Percentiles rank a stretch among this genome's conserved stretches.
Conservation (phyloP, 1,140 invertebrate genomes). For the Brachionus manjavacas region DNA sequence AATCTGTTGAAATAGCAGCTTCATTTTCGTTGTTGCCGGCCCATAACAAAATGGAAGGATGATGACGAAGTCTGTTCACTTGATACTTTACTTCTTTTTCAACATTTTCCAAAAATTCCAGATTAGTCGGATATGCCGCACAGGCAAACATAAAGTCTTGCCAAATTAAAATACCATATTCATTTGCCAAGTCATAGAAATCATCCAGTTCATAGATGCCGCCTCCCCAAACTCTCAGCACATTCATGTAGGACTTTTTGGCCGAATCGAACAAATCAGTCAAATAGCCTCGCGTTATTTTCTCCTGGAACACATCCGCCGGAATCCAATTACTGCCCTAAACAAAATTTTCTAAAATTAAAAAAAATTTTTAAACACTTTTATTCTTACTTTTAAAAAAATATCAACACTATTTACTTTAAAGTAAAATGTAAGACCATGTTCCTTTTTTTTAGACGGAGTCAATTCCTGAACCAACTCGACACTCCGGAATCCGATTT, state of each 20-base stretch:
- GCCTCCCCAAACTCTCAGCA: conserved; percentile 93
- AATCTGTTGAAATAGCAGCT: conserved; percentile 74
- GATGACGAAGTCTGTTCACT: conserved; percentile 74
- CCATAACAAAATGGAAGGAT: conserved; percentile 79
- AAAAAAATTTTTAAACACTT: not conserved
- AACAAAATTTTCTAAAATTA: not conserved
- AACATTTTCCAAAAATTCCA: conserved; percentile 70
- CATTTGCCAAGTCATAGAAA: conserved; percentile 73
- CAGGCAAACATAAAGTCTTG: conserved; percentile 92
- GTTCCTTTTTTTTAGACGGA: not conserved
- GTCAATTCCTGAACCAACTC: conserved; percentile 61
- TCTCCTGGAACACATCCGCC: conserved; percentile 76
- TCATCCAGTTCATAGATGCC: conserved; percentile 64
- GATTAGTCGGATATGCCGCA: conserved; percentile 79
- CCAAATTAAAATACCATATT: conserved; percentile 58
- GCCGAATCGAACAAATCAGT: conserved; percentile 66
- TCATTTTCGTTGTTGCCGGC: conserved; percentile 98
- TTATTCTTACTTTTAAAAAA: conserved; percentile 70
- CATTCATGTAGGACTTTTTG: conserved; percentile 79
- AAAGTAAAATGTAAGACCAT: conserved; percentile 73
- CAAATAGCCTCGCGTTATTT: conserved; percentile 58
- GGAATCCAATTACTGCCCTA: conserved; percentile 86
- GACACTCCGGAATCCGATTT: conserved; percentile 80
- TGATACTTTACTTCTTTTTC: conserved; percentile 65
- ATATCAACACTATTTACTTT: conserved; percentile 77